Evolutionary conservation across 2,888 invertebrate genomes (phyloP).

Genomic region (Amphipyra tragopoginis): DNA sequence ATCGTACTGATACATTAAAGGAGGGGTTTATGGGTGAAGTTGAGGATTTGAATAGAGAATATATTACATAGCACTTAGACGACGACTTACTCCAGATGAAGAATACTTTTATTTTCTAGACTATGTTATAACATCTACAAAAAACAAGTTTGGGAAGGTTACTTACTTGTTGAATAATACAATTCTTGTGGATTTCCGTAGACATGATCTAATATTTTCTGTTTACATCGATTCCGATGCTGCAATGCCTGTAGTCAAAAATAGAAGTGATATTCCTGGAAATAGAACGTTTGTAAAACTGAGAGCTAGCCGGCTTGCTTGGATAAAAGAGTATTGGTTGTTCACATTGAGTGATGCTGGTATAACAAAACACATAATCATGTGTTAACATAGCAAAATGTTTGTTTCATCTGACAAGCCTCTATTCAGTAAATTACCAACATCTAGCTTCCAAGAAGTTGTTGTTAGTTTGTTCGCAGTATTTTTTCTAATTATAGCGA

Average conservation of each 20-base stretch:
- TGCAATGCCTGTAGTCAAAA: neutral
- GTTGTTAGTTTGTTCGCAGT: slow-evolving; percentile 34
- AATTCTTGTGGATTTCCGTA: neutral
- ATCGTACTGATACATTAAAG: too few species aligned
- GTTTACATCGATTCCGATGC: slow-evolving; percentile 1
- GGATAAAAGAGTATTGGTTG: neutral
- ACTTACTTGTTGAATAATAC: too few species aligned
- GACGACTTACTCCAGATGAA: too few species aligned
- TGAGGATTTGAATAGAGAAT: too few species aligned
- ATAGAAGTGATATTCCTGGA: neutral
- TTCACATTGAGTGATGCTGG: neutral
- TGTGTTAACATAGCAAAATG: neutral
- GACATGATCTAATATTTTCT: slow-evolving; percentile 6
- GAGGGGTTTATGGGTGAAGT: too few species aligned
- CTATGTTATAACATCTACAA: too few species aligned
- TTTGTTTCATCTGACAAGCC: slow-evolving; percentile 15
- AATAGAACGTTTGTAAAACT: neutral
- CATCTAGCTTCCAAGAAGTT: slow-evolving; percentile 15
- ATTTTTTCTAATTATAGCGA: slow-evolving; percentile 54
- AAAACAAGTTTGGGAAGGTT: too few species aligned
- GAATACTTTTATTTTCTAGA: too few species aligned
- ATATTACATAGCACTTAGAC: too few species aligned
- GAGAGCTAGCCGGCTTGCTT: neutral
- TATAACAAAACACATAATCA: neutral
- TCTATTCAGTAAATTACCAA: slow-evolving; percentile 13